phyloP scores from a whole-genome alignment of 2,888 invertebrate genomes.

The Melangyna quadrimaculata region DNA sequence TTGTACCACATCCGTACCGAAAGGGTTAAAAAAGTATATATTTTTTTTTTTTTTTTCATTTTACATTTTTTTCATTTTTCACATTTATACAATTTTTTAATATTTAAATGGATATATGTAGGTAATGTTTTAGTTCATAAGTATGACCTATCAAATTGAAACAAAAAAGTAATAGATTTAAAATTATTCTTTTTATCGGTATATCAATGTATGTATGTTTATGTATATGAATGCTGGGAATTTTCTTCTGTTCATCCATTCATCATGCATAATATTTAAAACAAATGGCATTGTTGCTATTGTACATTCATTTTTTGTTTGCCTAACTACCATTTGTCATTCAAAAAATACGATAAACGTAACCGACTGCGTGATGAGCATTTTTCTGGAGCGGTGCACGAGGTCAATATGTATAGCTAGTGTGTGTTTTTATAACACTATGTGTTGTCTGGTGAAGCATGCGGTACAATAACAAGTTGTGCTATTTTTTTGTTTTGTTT shows the following conservation, averaged over 20 bases:
- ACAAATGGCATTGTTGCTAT: neutral
- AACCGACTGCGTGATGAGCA: slow-evolving; percentile 68
- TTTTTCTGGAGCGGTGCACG: slow-evolving; percentile 71
- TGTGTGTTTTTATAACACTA: slow-evolving; percentile 18
- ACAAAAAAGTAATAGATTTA: neutral
- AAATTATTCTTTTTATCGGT: neutral
- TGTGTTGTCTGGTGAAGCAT: neutral
- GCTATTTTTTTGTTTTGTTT: neutral
- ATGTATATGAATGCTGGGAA: neutral
- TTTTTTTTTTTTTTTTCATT: no score
- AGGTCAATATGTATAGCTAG: slow-evolving; percentile 70
- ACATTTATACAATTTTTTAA: no score
- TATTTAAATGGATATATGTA: no score
- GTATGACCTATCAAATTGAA: neutral
- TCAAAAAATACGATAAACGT: slow-evolving; percentile 40
- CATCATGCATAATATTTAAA: neutral
- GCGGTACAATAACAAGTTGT: neutral
- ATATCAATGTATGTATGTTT: neutral
- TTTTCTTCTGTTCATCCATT: slow-evolving; percentile 1
- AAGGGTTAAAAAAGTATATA: no score
- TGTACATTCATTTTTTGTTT: neutral
- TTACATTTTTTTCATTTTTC: no score
- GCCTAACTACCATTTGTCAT: slow-evolving; percentile 15
- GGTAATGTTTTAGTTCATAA: neutral
- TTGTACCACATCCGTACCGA: no score